Conservation (phyloP, 2,888 invertebrate genomes). For the Aquatica leii region DNA sequence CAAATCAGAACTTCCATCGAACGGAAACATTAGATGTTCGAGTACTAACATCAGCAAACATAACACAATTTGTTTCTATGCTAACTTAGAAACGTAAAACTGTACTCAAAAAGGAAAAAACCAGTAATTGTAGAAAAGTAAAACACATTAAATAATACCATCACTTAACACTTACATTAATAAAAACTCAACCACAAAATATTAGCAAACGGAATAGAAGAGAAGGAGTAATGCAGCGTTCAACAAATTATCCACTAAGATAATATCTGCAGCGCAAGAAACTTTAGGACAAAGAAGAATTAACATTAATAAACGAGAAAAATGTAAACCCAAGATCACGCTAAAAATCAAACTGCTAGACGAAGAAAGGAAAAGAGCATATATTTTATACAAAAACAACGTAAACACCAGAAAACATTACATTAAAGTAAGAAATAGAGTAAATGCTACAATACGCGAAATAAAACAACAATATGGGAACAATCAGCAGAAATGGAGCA, state of each 20-base stretch:
- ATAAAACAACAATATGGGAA: not conserved
- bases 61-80: slow-evolving; percentile 23
- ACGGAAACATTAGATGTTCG: slow-evolving; percentile 26
- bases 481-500: too few relatives aligned
- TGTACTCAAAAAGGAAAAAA: slow-evolving; percentile 4
- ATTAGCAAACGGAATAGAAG: not conserved
- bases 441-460: too few relatives aligned
- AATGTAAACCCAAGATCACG: not conserved
- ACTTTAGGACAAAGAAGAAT: too few relatives aligned
- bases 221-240: not conserved
- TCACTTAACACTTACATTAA: too few relatives aligned
- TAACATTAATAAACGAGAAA: too few relatives aligned
- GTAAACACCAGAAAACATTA: too few relatives aligned
- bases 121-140: slow-evolving; percentile 11
- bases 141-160: not conserved
- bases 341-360: not conserved
- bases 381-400: too few relatives aligned
- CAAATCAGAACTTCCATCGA: slow-evolving; percentile 17
- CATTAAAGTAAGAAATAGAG: too few relatives aligned
- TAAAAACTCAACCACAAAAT: too few relatives aligned
- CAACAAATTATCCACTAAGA: not conserved
- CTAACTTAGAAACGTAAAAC: slow-evolving; percentile 21
- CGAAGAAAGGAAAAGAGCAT: not conserved
- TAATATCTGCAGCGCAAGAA: too few relatives aligned
- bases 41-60: slow-evolving; percentile 26